These are phyloP conservation scores for Acleris laterana DNA, from an alignment of 2,888 invertebrate species.

Conservation along the genomic window DNA sequence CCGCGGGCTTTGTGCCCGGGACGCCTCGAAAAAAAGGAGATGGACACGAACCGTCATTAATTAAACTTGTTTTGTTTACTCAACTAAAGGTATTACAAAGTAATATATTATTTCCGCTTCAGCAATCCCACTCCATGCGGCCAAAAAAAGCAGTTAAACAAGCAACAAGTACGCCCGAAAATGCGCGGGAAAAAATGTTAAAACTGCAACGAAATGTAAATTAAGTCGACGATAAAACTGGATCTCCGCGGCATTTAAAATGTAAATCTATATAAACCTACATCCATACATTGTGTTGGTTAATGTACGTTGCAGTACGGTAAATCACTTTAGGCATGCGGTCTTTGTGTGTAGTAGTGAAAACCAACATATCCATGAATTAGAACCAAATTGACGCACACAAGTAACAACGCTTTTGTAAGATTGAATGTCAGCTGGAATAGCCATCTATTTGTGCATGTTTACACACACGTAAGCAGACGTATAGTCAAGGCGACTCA, in stretches of 20 bases:
- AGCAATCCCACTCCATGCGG: conserved; percentile 8
- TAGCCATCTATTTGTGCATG: too few relatives aligned
- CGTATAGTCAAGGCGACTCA: too few relatives aligned
- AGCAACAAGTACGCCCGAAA: conserved; percentile 30
- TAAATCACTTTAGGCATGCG: too few relatives aligned
- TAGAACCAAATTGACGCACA: too few relatives aligned
- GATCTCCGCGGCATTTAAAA: conserved; percentile 34
- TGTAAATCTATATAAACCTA: conserved; percentile 34
- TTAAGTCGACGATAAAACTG: conserved; percentile 37
- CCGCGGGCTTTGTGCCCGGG: conserved; percentile 21
- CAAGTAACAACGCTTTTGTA: too few relatives aligned
- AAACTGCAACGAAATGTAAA: conserved; percentile 35
- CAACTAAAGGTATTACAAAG: conserved; percentile 3
- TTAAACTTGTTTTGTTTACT: conserved; percentile 23
- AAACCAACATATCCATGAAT: too few relatives aligned
- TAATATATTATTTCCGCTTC: conserved; percentile 8
- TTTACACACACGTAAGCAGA: too few relatives aligned
- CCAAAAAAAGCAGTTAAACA: too few relatives aligned
- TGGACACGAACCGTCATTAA: conserved; percentile 33
- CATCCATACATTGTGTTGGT: not conserved
- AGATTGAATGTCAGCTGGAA: too few relatives aligned
- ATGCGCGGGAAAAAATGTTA: conserved; percentile 23
- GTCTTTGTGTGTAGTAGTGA: too few relatives aligned
- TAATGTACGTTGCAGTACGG: too few relatives aligned
- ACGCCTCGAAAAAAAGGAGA: conserved; percentile 25